A percentile compares a stretch with the other conserved stretches of the same genome.
Evolutionary conservation across 2,797 vertebrate genomes (phyloP).

Genomic region (Neosilurus hyrtlii): DNA sequence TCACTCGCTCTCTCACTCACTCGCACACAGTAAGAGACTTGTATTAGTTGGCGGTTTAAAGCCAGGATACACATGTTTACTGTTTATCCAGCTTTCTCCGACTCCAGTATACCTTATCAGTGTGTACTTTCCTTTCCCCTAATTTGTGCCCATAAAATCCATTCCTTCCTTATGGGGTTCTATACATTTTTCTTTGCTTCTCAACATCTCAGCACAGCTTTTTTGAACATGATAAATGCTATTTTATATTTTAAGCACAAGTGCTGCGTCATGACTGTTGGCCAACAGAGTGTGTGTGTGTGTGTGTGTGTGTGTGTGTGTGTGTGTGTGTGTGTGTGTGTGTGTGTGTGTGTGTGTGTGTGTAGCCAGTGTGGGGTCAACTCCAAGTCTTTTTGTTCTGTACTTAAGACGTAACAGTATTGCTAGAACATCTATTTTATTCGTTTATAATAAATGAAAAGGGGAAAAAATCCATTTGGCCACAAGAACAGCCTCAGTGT

Average conservation of each 20-base stretch:
- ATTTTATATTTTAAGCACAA: neutral
- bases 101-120: neutral
- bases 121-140: slow-evolving; percentile 3
- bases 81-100: slow-evolving; percentile 1
- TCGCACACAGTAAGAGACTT: neutral
- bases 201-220: slow-evolving; percentile 1
- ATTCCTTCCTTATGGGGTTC: neutral
- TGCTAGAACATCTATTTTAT: neutral
- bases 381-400: too few relatives aligned
- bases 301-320: too few relatives aligned
- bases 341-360: too few relatives aligned
- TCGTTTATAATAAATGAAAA: neutral
- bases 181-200: neutral
- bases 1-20: too few relatives aligned
- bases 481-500: neutral
- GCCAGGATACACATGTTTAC: slow-evolving; percentile 21
- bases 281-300: too few relatives aligned
- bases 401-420: neutral
- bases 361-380: neutral
- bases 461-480: neutral
- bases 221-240: neutral
- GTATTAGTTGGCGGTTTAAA: slow-evolving; percentile 7
- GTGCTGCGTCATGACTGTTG: neutral
- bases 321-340: too few relatives aligned
- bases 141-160: slow-evolving; percentile 8